These are phyloP conservation scores for Lepus oiostolus DNA, from an alignment of 2,797 vertebrate genomes.

Conservation along the genomic window DNA sequence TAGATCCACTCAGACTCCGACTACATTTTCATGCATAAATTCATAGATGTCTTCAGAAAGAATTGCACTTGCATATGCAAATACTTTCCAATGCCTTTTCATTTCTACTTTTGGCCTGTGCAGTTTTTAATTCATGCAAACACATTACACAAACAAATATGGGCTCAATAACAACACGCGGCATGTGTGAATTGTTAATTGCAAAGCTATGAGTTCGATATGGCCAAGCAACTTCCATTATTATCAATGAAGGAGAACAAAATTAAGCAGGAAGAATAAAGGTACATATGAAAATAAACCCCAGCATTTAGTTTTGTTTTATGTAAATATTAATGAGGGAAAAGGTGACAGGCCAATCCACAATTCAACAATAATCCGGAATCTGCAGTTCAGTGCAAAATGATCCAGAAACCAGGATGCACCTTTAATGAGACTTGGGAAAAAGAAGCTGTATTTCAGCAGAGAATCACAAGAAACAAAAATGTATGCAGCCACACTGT, in stretches of 20 bases:
- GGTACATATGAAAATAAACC: conserved; percentile 65
- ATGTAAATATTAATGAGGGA: conserved; percentile 74
- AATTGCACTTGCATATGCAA: conserved; percentile 76
- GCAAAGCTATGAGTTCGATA: conserved; percentile 67
- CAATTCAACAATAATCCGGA: conserved; percentile 60
- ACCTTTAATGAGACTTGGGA: conserved; percentile 35
- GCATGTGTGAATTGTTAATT: conserved; percentile 78
- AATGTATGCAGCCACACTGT: background rate
- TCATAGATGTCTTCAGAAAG: conserved; percentile 85
- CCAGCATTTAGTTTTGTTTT: conserved; percentile 46
- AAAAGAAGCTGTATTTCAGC: background rate
- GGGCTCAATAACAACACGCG: conserved; percentile 79
- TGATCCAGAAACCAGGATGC: background rate
- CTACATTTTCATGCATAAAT: conserved; percentile 87
- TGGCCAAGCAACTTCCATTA: conserved; percentile 74
- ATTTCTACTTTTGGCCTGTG: conserved; percentile 74
- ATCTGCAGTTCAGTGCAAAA: background rate
- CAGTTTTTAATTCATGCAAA: conserved; percentile 81
- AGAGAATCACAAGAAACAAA: background rate
- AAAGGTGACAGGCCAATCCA: conserved; percentile 57
- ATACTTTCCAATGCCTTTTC: conserved; percentile 77
- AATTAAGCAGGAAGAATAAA: conserved; percentile 62
- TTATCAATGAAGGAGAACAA: conserved; percentile 50
- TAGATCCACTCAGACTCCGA: conserved; percentile 83
- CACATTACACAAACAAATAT: conserved; percentile 81